phyloP scores from a whole-genome alignment of 2,888 invertebrate genomes.

The Acronicta alni region DNA sequence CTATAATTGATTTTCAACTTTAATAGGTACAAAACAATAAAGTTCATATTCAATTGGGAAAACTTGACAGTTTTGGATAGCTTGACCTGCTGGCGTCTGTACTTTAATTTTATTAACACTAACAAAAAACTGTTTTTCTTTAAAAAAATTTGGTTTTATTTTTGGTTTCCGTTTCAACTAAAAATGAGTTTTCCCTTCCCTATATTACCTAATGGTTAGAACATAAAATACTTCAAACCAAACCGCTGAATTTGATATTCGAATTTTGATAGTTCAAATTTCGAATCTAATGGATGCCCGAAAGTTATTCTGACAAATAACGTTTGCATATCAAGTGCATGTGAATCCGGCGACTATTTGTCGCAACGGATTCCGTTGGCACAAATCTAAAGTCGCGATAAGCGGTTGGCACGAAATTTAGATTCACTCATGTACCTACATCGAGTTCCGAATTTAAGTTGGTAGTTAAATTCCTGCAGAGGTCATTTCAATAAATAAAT shows the following conservation, averaged over 20 bases:
- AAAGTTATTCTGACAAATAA: conserved; percentile 30
- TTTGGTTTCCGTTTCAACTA: not conserved
- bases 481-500: no score
- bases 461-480: not conserved
- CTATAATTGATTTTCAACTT: no score
- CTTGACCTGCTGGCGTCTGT: no score
- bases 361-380: conserved; percentile 46
- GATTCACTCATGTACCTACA: conserved; percentile 5
- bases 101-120: no score
- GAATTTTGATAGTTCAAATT: conserved; percentile 21
- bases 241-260: not conserved
- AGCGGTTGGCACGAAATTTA: conserved; percentile 29
- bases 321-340: conserved; percentile 46
- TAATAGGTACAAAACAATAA: no score
- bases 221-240: no score
- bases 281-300: conserved; percentile 15
- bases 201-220: no score
- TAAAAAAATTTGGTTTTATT: no score
- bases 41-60: no score
- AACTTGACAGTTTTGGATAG: no score
- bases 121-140: no score
- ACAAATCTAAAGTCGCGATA: conserved; percentile 29
- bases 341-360: conserved; percentile 36
- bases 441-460: conserved; percentile 2
- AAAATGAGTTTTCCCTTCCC: no score